These are phyloP conservation scores for Epicampocera succincta DNA, from an alignment of 2,888 invertebrate genomes.

Conservation along the genomic window DNA sequence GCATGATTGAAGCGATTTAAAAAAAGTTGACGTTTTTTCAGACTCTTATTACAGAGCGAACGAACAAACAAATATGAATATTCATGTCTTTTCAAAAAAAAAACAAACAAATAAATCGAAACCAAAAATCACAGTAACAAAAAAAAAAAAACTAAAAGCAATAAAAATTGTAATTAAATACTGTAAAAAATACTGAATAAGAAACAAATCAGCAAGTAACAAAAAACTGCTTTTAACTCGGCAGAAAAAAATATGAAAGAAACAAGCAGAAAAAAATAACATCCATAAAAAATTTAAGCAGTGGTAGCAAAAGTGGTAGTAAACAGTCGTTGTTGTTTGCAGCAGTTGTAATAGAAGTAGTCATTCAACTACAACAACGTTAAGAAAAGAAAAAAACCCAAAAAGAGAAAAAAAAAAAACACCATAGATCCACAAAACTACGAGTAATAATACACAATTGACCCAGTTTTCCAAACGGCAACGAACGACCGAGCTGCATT, in stretches of 20 bases:
- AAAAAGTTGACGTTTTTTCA: conserved; percentile 68
- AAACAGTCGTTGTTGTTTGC: conserved; percentile 57
- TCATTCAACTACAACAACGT: conserved; percentile 65
- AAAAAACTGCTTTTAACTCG: conserved; percentile 69
- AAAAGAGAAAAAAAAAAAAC: conserved; percentile 15
- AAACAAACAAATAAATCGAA: conserved; percentile 17
- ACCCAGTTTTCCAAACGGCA: conserved; percentile 81
- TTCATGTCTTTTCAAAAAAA: conserved; percentile 54
- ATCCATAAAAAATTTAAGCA: conserved; percentile 32
- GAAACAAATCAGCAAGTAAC: conserved; percentile 58
- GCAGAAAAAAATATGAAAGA: conserved; percentile 44
- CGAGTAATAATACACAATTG: conserved; percentile 76
- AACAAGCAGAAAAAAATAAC: conserved; percentile 25
- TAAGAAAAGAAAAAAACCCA: conserved; percentile 13
- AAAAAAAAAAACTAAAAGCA: conserved; percentile 61
- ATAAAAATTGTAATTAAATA: conserved; percentile 70
- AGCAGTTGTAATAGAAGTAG: conserved; percentile 69
- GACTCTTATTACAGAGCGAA: conserved; percentile 63
- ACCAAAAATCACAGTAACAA: conserved; percentile 36
- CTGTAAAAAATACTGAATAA: conserved; percentile 57
- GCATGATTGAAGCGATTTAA: conserved; percentile 64
- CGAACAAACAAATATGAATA: conserved; percentile 64
- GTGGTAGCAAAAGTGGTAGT: conserved; percentile 69
- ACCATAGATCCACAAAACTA: conserved; percentile 61
- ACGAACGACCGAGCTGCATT: conserved; percentile 76